These are phyloP conservation scores for Martes martes DNA, from an alignment of 2,113 vertebrate genomes.

Conservation along the genomic window DNA sequence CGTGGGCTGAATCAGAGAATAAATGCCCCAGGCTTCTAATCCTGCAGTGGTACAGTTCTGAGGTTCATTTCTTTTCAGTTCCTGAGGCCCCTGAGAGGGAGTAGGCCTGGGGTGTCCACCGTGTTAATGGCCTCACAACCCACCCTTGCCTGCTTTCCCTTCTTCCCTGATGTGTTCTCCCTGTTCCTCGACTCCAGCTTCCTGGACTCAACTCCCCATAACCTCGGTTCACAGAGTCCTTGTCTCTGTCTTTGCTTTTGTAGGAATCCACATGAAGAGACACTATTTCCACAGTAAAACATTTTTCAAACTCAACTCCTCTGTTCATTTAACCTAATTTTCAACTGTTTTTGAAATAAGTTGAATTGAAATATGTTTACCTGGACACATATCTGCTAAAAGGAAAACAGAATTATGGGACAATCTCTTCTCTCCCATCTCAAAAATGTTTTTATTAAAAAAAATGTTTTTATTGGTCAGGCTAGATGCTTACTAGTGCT, in stretches of 20 bases:
- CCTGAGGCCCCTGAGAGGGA: neutral
- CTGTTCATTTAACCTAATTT: neutral
- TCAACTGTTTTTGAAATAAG: neutral
- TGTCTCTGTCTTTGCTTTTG: neutral
- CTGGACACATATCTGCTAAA: neutral
- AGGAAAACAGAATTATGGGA: constrained; percentile 9
- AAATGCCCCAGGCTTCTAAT: neutral
- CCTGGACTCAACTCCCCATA: neutral
- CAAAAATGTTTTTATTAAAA: neutral
- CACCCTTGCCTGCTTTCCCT: neutral
- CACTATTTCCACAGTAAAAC: neutral
- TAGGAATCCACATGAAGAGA: neutral
- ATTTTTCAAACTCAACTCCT: neutral
- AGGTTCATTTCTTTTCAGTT: neutral
- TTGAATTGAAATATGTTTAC: constrained; percentile 27
- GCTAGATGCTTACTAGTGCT: constrained; percentile 4
- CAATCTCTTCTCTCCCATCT: neutral
- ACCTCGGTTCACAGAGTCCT: neutral
- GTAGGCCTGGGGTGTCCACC: neutral
- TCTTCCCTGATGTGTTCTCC: neutral
- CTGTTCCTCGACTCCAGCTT: neutral
- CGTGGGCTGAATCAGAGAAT: neutral
- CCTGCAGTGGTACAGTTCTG: neutral
- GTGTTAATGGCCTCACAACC: neutral
- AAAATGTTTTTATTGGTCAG: neutral